Evolutionary conservation across 2,113 vertebrate genomes (phyloP).

Genomic region (Machaerirhynchus nigripectus): DNA sequence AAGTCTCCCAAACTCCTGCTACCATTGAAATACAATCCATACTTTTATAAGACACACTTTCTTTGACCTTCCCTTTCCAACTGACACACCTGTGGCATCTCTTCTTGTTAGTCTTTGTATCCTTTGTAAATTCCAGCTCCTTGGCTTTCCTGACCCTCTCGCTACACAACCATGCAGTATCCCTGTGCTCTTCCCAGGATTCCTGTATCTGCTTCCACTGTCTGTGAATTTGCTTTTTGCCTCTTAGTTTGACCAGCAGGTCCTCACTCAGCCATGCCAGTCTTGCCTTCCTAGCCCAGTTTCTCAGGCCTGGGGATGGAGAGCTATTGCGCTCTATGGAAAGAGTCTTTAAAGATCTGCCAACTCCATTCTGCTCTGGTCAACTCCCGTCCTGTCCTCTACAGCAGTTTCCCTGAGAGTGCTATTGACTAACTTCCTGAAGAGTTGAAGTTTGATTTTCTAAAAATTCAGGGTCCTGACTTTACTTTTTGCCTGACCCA

Average conservation of each 20-base stretch:
- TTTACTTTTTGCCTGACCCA: background rate
- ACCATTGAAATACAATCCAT: background rate
- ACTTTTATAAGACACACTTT: background rate
- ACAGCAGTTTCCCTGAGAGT: background rate
- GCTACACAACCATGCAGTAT: background rate
- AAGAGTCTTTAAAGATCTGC: background rate
- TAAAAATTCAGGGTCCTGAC: background rate
- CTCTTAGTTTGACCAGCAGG: background rate
- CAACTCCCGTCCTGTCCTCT: no score
- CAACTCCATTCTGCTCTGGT: background rate
- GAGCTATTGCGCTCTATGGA: background rate
- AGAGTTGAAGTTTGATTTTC: background rate
- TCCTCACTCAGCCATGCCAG: background rate
- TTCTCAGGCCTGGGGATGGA: background rate
- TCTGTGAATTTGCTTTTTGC: background rate
- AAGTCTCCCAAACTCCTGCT: background rate
- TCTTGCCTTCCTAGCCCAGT: background rate
- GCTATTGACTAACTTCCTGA: background rate
- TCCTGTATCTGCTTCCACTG: background rate
- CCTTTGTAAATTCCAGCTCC: background rate
- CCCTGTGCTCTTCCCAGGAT: background rate
- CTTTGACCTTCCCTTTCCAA: background rate
- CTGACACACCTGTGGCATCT: background rate
- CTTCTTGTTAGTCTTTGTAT: background rate
- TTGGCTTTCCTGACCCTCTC: background rate